Conservation (phyloP, 2,113 vertebrate species). For the Neofelis nebulosa region DNA sequence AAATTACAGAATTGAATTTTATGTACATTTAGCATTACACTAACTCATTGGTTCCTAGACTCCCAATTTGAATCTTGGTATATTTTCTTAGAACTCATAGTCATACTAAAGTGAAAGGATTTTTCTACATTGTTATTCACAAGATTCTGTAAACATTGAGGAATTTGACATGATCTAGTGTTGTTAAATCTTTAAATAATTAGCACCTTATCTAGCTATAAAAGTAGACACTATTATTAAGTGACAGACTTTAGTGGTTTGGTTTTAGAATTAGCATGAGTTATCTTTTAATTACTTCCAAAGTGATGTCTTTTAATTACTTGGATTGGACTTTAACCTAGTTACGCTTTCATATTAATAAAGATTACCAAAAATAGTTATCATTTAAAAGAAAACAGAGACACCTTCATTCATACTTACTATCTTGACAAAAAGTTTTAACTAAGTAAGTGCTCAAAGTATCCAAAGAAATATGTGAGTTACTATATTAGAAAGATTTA, state of each 20-base stretch:
- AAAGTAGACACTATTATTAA: slow-evolving; percentile 51
- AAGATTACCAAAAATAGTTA: background rate
- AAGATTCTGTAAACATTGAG: slow-evolving; percentile 35
- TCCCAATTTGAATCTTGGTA: background rate
- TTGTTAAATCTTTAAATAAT: slow-evolving; percentile 69
- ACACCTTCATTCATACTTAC: background rate
- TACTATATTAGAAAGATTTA: background rate
- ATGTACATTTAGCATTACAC: background rate
- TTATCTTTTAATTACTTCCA: slow-evolving; percentile 71
- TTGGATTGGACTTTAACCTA: slow-evolving; percentile 3
- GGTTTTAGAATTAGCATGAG: slow-evolving; percentile 47
- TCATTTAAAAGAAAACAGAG: slow-evolving; percentile 26
- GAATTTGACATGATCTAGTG: slow-evolving; percentile 60
- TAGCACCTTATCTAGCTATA: slow-evolving; percentile 47
- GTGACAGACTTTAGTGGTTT: slow-evolving; percentile 16
- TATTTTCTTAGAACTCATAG: slow-evolving; percentile 43
- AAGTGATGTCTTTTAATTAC: slow-evolving; percentile 31
- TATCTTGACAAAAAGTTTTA: background rate
- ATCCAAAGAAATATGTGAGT: background rate
- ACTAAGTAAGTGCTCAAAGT: background rate
- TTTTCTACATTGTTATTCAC: slow-evolving; percentile 52
- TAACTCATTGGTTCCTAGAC: background rate
- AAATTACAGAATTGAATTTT: slow-evolving; percentile 22
- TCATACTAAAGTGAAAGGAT: background rate
- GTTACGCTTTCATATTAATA: background rate